A percentile compares a stretch with the other conserved stretches of the same genome.
These are phyloP conservation scores for Brachionus rotundiformis DNA, from an alignment of 1,140 invertebrate genomes.

Conservation along the genomic window DNA sequence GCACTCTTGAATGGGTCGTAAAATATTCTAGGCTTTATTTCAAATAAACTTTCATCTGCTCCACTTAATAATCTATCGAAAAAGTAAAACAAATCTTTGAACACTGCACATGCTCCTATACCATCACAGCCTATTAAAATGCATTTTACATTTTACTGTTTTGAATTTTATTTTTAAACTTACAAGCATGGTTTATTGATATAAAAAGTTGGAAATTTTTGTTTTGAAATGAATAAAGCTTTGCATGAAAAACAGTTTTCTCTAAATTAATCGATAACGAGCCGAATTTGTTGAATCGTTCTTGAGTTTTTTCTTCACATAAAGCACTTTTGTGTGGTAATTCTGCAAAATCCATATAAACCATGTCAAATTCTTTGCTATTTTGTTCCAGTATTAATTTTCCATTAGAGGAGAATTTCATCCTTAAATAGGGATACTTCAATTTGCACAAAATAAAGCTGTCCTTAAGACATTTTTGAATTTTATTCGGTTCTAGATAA, in stretches of 20 bases:
- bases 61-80: neutral
- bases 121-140: neutral
- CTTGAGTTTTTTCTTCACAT: neutral
- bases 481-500: neutral
- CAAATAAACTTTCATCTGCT: neutral
- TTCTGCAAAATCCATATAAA: neutral
- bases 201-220: constrained; percentile 22
- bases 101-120: neutral
- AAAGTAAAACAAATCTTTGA: constrained; percentile 5
- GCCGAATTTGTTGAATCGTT: constrained; percentile 12
- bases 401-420: neutral
- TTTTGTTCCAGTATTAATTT: constrained; percentile 20
- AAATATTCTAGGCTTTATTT: neutral
- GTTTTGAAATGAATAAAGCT: neutral
- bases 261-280: neutral
- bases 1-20: neutral
- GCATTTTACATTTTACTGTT: neutral
- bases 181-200: constrained; percentile 22
- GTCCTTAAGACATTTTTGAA: neutral
- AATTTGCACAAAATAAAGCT: neutral
- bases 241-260: neutral
- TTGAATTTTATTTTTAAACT: neutral
- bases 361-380: neutral
- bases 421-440: neutral
- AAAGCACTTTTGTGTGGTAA: neutral